phyloP scores from a whole-genome alignment of 2,113 vertebrate genomes.

The Sisor rabdophorus region DNA sequence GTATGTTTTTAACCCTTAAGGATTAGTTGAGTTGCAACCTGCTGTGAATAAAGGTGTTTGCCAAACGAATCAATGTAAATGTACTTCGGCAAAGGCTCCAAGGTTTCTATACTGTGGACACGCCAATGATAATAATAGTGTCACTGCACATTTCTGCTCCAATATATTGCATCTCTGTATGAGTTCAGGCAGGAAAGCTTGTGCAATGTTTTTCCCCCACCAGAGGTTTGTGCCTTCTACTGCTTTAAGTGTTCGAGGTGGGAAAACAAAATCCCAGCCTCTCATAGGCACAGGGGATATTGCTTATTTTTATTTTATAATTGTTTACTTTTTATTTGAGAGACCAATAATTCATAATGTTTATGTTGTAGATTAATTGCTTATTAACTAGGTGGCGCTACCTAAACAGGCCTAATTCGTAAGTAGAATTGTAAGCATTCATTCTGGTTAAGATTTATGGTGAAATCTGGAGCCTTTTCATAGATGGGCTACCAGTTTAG shows the following conservation, averaged over 20 bases:
- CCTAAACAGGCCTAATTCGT: slow-evolving; percentile 7
- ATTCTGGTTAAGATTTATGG: background rate
- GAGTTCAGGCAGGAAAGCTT: slow-evolving; percentile 12
- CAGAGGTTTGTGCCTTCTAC: slow-evolving; percentile 68
- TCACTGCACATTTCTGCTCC: slow-evolving; percentile 12
- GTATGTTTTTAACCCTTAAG: too few species aligned
- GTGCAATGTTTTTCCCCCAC: slow-evolving; percentile 25
- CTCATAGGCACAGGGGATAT: slow-evolving; percentile 1
- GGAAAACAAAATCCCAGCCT: background rate
- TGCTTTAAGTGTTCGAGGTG: slow-evolving; percentile 35
- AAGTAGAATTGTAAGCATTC: slow-evolving; percentile 3
- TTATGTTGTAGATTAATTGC: background rate
- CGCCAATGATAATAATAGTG: slow-evolving; percentile 9
- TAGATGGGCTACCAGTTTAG: background rate
- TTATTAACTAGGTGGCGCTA: background rate
- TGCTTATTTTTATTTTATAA: background rate
- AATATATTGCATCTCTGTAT: slow-evolving; percentile 5
- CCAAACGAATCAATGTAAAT: background rate
- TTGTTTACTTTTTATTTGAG: slow-evolving; percentile 19
- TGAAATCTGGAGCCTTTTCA: too few species aligned
- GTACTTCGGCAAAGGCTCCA: background rate
- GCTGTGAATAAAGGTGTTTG: slow-evolving; percentile 14
- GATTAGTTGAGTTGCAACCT: background rate
- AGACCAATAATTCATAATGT: background rate
- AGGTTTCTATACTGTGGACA: background rate